Evolutionary conservation across 2,113 vertebrate species (phyloP).

Genomic region (Tychaedon coryphoeus): DNA sequence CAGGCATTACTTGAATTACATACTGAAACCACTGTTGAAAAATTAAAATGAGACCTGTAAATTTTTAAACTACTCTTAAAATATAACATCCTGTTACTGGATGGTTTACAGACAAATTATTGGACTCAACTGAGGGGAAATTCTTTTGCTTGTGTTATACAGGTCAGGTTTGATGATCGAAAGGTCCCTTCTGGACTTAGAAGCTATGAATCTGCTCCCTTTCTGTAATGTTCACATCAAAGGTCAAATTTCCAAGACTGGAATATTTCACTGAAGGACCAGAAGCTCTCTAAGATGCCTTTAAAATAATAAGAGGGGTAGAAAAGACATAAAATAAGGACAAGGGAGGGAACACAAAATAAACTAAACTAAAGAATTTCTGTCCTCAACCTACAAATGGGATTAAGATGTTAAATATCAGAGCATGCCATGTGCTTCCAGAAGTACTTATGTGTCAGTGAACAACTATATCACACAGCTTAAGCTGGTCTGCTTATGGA

Average conservation of each 20-base stretch:
- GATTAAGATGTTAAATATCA: background rate
- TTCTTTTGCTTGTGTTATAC: background rate
- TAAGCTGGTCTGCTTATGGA: background rate
- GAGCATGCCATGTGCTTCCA: background rate
- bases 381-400: background rate
- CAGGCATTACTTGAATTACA: slow-evolving; percentile 22
- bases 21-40: background rate
- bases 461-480: background rate
- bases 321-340: background rate
- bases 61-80: background rate
- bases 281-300: background rate
- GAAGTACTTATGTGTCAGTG: background rate
- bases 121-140: background rate
- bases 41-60: background rate
- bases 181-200: slow-evolving; percentile 19
- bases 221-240: background rate
- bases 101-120: slow-evolving; percentile 11
- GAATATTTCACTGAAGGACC: slow-evolving; percentile 20
- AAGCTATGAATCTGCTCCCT: slow-evolving; percentile 24
- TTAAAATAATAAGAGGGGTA: background rate
- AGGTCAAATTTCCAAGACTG: slow-evolving; percentile 42
- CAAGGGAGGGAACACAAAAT: background rate
- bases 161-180: background rate
- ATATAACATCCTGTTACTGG: slow-evolving; percentile 3
- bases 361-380: background rate